phyloP scores from a whole-genome alignment of 2,888 invertebrate species.

The Augochlorella aurata region DNA sequence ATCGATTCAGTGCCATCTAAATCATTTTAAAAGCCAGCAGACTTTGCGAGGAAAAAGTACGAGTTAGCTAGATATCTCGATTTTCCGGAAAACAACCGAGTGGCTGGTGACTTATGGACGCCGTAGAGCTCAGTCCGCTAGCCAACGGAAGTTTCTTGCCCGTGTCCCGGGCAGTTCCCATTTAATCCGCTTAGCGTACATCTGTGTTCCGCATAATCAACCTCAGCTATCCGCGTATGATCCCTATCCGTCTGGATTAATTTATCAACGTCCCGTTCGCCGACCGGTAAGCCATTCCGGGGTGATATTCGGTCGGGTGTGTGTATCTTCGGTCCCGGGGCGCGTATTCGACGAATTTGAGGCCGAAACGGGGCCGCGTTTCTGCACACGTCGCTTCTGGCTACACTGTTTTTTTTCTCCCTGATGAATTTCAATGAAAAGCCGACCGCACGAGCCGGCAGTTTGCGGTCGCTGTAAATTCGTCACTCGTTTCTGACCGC shows the following conservation, averaged over 20 bases:
- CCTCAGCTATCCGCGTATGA: neutral
- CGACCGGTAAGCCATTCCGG: neutral
- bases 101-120: neutral
- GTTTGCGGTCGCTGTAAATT: constrained; percentile 19
- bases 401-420: neutral
- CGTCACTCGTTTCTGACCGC: constrained; percentile 16
- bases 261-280: constrained; percentile 5
- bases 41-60: no score
- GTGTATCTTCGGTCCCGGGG: neutral
- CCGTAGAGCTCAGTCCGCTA: neutral
- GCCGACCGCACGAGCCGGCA: neutral
- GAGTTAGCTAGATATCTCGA: no score
- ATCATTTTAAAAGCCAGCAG: no score
- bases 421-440: neutral
- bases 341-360: neutral
- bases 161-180: neutral
- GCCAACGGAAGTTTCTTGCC: constrained; percentile 26
- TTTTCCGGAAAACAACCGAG: neutral
- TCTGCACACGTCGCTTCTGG: no score
- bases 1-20: no score
- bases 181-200: constrained; percentile 16
- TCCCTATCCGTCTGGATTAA: neutral
- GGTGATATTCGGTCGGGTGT: neutral
- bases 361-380: neutral
- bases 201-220: constrained; percentile 3